Conservation (phyloP, 2,888 invertebrate genomes). For the Drosophila tripunctata region DNA sequence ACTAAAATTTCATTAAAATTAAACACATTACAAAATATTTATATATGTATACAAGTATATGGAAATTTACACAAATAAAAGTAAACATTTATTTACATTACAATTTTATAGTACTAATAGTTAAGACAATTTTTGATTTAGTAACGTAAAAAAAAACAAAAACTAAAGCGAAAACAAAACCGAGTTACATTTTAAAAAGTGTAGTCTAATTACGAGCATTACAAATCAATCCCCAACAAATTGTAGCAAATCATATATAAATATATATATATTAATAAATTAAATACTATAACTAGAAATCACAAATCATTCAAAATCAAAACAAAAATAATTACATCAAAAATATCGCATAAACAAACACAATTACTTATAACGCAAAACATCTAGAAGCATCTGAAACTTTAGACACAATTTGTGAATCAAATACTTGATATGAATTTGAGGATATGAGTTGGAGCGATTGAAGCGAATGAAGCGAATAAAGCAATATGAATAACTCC, state of each 20-base stretch:
- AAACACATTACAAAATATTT: conserved; percentile 45
- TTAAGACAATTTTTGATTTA: conserved; percentile 59
- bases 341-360: conserved; percentile 24
- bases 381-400: conserved; percentile 3
- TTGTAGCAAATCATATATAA: conserved; percentile 46
- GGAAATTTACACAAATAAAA: conserved; percentile 60
- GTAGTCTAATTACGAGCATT: conserved; percentile 31
- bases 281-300: conserved; percentile 16
- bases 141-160: conserved; percentile 18
- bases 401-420: neutral
- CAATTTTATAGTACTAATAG: conserved; percentile 53
- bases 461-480: neutral
- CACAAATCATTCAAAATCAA: conserved; percentile 44
- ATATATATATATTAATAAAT: conserved; percentile 15
- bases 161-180: conserved; percentile 18
- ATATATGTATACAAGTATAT: conserved; percentile 49
- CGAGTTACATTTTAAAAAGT: conserved; percentile 54
- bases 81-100: conserved; percentile 68
- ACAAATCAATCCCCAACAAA: conserved; percentile 29
- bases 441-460: too few relatives aligned
- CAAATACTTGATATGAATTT: conserved; percentile 1
- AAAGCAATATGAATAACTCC: conserved; percentile 46
- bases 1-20: conserved; percentile 69
- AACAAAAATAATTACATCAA: conserved; percentile 57
- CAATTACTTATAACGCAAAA: neutral